Evolutionary conservation across 2,888 invertebrate species (phyloP), one percentile per base, ranked within the genome.

Genomic region (Thumatha senex): DNA sequence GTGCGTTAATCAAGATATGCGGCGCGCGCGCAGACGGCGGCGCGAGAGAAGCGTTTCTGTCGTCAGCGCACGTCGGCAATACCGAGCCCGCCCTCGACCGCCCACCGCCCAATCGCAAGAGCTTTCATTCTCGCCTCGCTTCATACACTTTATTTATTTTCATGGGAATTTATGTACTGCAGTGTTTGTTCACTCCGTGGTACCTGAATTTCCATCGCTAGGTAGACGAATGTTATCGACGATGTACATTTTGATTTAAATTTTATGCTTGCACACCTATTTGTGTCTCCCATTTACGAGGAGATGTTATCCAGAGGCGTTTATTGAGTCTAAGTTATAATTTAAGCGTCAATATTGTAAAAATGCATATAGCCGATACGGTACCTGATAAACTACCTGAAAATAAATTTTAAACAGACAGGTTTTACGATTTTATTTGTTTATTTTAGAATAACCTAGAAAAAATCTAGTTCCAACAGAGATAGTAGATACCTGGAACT

Each of bases 21-120:
- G 57, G 72, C 75, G 84, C 81, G 84, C 85, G 86, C 81, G 85
- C 85, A 77, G 76, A 70, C 78, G 68, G 74, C 60, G 82, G 89
- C 89, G 90, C 88, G 88, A 91, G 85, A 70, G 68, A 84, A 90
- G 67, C 86, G 95, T 96, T 60, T 95, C 95, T 61, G 97, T 97
- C 72, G 97, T 97, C 61, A 95, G 96, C 67, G 96, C 95, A 89
- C 95, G 96, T 61, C 76, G 74, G 56, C 77, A 67, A 65, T 51
- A 44, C 48, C 59, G 58, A 63, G 56, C 61, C 72, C 76, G 80
- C 78, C 77, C 70, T 57, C 67, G 48, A 66, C 73, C 81, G 82
- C 86, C 86, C 74, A 76, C 80, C 86, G 82, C 86, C 84, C 84
- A 80, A 76, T 75, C 61, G 67, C 64, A 60, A 57, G 58, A 61